Percentiles rank a stretch among this genome's conserved stretches.
Evolutionary conservation across 2,113 vertebrate species (phyloP).

Genomic region (Glaucomys volans): DNA sequence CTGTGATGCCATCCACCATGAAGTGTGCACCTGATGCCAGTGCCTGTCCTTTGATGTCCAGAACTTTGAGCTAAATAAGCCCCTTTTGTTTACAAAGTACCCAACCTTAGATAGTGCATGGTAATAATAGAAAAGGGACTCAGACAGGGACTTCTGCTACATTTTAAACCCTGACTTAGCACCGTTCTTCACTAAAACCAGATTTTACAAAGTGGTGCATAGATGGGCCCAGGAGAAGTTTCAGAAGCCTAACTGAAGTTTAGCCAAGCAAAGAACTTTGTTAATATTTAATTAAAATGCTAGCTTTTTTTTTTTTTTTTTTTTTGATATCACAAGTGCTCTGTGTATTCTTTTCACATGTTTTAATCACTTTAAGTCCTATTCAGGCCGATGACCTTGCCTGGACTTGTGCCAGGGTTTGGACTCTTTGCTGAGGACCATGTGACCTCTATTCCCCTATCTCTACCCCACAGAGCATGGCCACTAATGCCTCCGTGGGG

Average conservation of each 20-base stretch:
- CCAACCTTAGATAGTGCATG: background rate
- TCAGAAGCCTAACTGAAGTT: background rate
- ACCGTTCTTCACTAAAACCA: background rate
- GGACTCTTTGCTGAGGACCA: background rate
- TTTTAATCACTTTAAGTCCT: background rate
- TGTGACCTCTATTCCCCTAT: background rate
- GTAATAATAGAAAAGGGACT: background rate
- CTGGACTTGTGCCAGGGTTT: background rate
- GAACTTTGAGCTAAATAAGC: background rate
- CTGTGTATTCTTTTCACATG: background rate
- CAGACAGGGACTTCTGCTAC: background rate
- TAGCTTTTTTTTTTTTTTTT: background rate
- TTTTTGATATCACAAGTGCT: background rate
- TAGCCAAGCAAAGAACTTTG: background rate
- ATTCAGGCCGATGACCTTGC: background rate
- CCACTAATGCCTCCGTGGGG: accelerated
- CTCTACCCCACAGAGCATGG: background rate
- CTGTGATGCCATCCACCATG: background rate
- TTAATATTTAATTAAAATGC: background rate
- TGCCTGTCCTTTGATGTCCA: background rate
- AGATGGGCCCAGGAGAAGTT: background rate
- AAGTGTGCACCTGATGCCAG: no score
- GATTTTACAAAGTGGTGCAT: background rate
- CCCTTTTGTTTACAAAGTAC: background rate
- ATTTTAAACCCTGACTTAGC: background rate